Conservation (phyloP, 2,888 invertebrate species). For the Chrysotoxum bicinctum region DNA sequence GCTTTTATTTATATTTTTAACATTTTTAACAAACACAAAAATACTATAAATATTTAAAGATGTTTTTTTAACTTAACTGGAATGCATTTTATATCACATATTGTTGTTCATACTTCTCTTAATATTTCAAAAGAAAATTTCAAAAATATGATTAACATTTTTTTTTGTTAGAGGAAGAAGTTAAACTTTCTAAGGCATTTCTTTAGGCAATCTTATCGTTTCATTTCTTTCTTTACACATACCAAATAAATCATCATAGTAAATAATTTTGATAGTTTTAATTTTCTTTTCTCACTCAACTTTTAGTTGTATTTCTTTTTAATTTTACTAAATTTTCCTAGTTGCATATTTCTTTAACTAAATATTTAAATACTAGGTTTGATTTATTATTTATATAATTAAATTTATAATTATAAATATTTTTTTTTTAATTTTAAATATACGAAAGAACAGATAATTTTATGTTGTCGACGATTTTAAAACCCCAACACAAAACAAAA, state of each 20-base stretch:
- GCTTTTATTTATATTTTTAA: not conserved
- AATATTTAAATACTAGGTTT: not conserved
- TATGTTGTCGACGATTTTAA: conserved; percentile 21
- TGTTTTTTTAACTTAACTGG: conserved; percentile 54
- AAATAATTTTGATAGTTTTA: not conserved
- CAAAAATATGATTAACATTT: conserved; percentile 25
- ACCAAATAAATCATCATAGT: conserved; percentile 16
- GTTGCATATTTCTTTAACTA: not conserved
- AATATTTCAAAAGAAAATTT: not conserved
- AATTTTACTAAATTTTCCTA: conserved; percentile 17
- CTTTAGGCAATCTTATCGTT: conserved; percentile 60
- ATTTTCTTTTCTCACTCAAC: conserved; percentile 17
- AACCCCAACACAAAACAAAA: not conserved
- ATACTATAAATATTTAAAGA: conserved; percentile 5
- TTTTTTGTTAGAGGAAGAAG: conserved; percentile 34
- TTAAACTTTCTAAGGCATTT: conserved; percentile 66
- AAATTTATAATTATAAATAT: conserved; percentile 5
- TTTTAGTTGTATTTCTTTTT: conserved; percentile 28
- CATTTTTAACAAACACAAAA: not conserved
- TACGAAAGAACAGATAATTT: conserved; percentile 12
- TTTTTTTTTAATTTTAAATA: conserved; percentile 19
- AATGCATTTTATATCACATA: conserved; percentile 70
- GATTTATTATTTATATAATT: not conserved
- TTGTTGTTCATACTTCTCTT: conserved; percentile 41
- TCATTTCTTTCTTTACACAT: conserved; percentile 1